These are phyloP conservation scores for Saguinus imperator DNA, from an alignment of 2,113 vertebrate species.

Conservation along the genomic window DNA sequence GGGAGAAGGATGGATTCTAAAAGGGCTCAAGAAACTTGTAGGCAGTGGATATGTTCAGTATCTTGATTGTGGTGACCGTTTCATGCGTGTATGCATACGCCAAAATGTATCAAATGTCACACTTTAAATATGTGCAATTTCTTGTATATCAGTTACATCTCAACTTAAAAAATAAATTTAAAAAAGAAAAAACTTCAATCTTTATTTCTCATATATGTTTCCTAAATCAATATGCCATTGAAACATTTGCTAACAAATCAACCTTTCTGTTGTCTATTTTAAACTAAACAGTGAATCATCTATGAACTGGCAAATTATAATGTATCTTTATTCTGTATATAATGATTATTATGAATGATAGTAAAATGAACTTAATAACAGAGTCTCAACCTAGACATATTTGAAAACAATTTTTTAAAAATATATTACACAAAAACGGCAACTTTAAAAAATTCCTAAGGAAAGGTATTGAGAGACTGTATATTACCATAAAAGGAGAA, in stretches of 20 bases:
- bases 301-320: neutral
- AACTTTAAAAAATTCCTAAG: neutral
- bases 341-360: neutral
- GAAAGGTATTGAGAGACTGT: neutral
- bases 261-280: neutral
- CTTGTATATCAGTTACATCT: neutral
- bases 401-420: neutral
- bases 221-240: neutral
- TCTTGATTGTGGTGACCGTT: neutral
- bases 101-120: neutral
- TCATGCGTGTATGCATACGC: neutral
- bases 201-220: neutral
- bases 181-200: neutral
- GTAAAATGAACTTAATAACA: neutral
- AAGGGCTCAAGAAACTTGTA: neutral
- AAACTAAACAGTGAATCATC: neutral
- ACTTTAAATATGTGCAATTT: neutral
- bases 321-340: neutral
- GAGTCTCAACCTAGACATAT: neutral
- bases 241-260: neutral
- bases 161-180: neutral
- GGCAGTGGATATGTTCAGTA: neutral
- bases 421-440: neutral
- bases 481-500: neutral
- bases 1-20: neutral